Base-by-base conservation (phyloP, 2,113 vertebrate genomes). In the Stegastes partitus region DNA sequence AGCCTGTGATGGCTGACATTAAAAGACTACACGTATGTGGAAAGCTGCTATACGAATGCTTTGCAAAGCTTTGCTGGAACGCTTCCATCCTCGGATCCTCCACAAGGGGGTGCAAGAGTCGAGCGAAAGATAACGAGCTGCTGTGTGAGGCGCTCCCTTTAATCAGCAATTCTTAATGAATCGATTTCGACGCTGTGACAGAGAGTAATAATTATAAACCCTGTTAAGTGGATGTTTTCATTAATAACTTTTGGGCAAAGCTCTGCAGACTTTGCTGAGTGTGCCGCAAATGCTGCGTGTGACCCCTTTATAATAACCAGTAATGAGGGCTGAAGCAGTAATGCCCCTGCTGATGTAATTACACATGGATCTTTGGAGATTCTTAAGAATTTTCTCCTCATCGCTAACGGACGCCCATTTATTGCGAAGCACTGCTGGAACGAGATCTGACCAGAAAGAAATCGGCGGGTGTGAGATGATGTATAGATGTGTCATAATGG, bases 21-120 rank as follows among this genome's bases (percentile, higher is more conserved):
- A 16, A 23, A 57, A 42, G 18, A 45, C 4, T 8, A 19, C 7
- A 49, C 8, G 47, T n/a, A n/a, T 19, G 18, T 5, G n/a, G 19
- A 49, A 49, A n/a, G 1, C 19, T 49, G 47, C 34, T 34, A 5
- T 34, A 9, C 4, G 34, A 9, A 1, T 1, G 1, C 9, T 42
- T 21, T 18, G 16, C 16, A 61, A 18, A 49, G 47, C 34, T n/a
- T 69, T 39, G 11, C 21, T 58, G 3, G 39, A 31, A n/a, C 16
- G 21, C 57, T 1, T 26, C 19, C 9, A 47, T 84, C 19, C 28
- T 16, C 22, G 1, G 8, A 26, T 47, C 26, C 23, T 81, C 87
- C 94, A 94, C 88, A 78, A 88, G 94, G 81, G 88, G 92, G 86
- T 50, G 82, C 71, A 81, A 91, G 82, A 92, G 93, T 83, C 73